Percentiles rank a stretch among this genome's conserved stretches.
Evolutionary conservation across 2,797 vertebrate species (phyloP).

Genomic region (Catharus ustulatus): DNA sequence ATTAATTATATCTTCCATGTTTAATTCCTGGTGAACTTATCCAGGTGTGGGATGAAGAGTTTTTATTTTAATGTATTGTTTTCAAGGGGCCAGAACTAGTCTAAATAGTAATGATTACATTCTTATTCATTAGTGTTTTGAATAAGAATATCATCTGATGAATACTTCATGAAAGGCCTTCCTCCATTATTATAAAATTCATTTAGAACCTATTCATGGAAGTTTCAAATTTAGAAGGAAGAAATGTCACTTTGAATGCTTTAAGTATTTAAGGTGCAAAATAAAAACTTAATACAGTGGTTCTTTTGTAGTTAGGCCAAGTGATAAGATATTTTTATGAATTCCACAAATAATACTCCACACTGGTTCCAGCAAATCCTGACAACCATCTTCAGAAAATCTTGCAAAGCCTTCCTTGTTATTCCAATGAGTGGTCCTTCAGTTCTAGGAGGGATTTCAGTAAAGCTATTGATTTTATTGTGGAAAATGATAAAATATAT

Average conservation of each 20-base stretch:
- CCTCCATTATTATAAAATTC: conserved; percentile 3
- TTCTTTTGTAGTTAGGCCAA: neutral
- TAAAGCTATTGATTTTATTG: neutral
- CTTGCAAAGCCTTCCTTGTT: neutral
- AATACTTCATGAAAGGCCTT: conserved; percentile 36
- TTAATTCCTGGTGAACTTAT: conserved; percentile 22
- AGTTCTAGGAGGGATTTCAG: neutral
- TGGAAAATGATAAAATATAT: neutral
- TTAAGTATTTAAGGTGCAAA: conserved; percentile 26
- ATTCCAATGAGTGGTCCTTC: neutral
- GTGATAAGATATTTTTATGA: neutral
- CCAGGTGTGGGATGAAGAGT: conserved; percentile 35
- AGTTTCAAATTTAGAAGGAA: neutral
- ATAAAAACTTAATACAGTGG: neutral
- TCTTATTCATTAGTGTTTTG: conserved; percentile 50
- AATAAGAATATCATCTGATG: conserved; percentile 58
- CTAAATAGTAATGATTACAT: conserved; percentile 45
- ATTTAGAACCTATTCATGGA: conserved; percentile 23
- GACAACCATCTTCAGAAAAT: neutral
- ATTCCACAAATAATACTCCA: neutral
- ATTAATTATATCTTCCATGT: conserved; percentile 23
- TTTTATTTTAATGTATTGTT: conserved; percentile 59
- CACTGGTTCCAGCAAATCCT: neutral
- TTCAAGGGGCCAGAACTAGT: conserved; percentile 24
- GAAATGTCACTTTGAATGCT: neutral